These are phyloP conservation scores for Pachliopta kotzebuea DNA, from an alignment of 2,888 invertebrate species.

Conservation along the genomic window DNA sequence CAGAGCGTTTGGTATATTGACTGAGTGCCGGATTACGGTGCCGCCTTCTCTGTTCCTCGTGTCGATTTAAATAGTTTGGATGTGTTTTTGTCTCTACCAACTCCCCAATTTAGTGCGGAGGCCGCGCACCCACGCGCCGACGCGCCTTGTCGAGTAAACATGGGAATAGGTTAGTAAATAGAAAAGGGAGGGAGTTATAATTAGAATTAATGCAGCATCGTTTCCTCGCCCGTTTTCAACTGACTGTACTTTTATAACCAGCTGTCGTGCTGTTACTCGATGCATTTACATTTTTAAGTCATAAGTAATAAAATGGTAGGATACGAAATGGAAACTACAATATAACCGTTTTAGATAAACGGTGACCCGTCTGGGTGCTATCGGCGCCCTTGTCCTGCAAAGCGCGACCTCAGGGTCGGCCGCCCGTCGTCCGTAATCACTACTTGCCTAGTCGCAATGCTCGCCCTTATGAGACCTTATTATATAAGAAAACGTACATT, in stretches of 20 bases:
- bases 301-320: neutral
- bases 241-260: constrained; percentile 29
- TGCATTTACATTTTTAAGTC: neutral
- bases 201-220: constrained; percentile 71
- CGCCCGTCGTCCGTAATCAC: constrained; percentile 38
- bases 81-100: constrained; percentile 66
- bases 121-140: constrained; percentile 67
- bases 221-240: constrained; percentile 40
- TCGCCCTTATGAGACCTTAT: constrained; percentile 6
- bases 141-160: constrained; percentile 77
- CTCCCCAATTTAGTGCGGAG: constrained; percentile 71
- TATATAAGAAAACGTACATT: constrained; percentile 11
- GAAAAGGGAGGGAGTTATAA: constrained; percentile 74
- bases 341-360: constrained; percentile 14
- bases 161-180: constrained; percentile 70
- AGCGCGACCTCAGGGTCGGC: constrained; percentile 45
- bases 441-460: constrained; percentile 32
- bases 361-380: constrained; percentile 35
- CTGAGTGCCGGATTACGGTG: constrained; percentile 53
- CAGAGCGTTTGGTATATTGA: constrained; percentile 61
- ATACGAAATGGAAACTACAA: constrained; percentile 3
- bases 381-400: constrained; percentile 53
- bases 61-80: constrained; percentile 45
- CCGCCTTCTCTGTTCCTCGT: constrained; percentile 55
- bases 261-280: constrained; percentile 19